Percentiles rank a stretch among this genome's conserved stretches.
These are phyloP conservation scores for Watsonalla cultraria DNA, from an alignment of 2,888 invertebrate species.

Conservation along the genomic window DNA sequence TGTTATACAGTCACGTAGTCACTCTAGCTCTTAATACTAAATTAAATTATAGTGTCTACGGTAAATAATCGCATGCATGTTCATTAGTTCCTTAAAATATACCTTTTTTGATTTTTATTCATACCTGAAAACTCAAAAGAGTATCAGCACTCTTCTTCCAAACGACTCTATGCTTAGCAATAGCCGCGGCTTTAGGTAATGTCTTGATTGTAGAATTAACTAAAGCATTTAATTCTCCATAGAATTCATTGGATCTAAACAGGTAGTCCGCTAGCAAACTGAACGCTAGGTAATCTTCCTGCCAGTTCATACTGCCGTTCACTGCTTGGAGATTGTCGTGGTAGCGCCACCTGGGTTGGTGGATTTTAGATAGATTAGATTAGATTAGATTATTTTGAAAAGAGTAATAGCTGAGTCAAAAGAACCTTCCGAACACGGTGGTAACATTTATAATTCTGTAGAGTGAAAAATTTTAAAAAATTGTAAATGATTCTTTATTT, in stretches of 20 bases:
- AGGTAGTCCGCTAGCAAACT: constrained; percentile 66
- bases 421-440: no score
- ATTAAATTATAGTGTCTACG: no score
- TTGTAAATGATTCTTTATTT: no score
- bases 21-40: no score
- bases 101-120: neutral
- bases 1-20: no score
- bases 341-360: constrained; percentile 64
- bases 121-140: constrained; percentile 66
- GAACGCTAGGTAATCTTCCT: constrained; percentile 67
- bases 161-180: constrained; percentile 62
- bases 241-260: constrained; percentile 69
- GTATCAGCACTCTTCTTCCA: constrained; percentile 75
- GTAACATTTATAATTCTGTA: no score
- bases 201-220: constrained; percentile 71
- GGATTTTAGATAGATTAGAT: neutral
- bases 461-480: no score
- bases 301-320: constrained; percentile 76
- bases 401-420: no score
- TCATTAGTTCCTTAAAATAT: no score
- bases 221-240: constrained; percentile 61
- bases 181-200: constrained; percentile 60
- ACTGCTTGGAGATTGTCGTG: constrained; percentile 70
- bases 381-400: neutral
- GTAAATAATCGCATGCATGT: no score